These are phyloP conservation scores for Heteronetta atricapilla DNA, from an alignment of 2,113 vertebrate genomes.

Conservation along the genomic window DNA sequence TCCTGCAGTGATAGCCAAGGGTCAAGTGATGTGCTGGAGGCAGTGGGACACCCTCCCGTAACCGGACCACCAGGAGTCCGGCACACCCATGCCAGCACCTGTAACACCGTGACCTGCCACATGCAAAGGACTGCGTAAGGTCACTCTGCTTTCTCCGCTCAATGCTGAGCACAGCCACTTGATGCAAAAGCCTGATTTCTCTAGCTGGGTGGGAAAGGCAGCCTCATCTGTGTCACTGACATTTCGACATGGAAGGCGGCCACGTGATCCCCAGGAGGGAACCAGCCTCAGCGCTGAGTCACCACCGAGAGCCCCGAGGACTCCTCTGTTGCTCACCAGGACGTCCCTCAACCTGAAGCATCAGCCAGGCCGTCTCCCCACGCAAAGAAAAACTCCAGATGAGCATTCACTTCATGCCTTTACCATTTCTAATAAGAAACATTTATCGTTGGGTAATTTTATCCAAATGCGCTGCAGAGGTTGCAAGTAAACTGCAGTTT, in stretches of 20 bases:
- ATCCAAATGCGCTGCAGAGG: neutral
- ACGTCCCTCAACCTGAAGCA: neutral
- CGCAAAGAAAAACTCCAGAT: neutral
- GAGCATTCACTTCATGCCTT: neutral
- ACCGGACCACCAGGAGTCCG: neutral
- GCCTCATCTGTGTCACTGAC: neutral
- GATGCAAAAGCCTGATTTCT: neutral
- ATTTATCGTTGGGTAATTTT: neutral
- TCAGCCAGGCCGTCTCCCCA: neutral
- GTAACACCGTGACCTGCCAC: too few relatives aligned
- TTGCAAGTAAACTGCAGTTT: neutral
- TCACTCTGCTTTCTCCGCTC: neutral
- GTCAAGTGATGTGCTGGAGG: neutral
- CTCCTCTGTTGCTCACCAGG: neutral
- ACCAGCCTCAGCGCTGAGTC: neutral
- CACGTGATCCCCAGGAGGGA: neutral
- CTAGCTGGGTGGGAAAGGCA: neutral
- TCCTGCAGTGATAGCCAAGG: neutral
- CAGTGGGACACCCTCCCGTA: rapidly evolving
- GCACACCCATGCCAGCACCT: neutral
- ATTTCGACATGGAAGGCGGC: neutral
- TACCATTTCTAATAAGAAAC: neutral
- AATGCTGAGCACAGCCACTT: neutral
- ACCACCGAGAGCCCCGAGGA: neutral
- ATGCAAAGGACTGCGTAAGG: neutral